Evolutionary conservation across 2,888 invertebrate species (phyloP), one percentile per base, ranked within the genome.

Genomic region (Neoscelio sp.): DNA sequence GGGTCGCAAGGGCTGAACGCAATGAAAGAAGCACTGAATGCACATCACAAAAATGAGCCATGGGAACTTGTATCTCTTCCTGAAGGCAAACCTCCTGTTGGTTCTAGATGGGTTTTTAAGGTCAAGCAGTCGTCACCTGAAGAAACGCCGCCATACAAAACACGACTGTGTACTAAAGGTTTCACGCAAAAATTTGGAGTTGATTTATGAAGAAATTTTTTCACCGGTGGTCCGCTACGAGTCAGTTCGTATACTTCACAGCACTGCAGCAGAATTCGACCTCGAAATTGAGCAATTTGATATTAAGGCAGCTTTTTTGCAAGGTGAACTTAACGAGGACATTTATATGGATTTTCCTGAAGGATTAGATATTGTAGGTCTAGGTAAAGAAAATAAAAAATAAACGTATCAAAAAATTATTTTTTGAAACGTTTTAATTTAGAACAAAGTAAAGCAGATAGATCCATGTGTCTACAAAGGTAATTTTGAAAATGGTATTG

Each of bases 391-490:
- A n/a, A n/a, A n/a, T n/a, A n/a, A n/a, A n/a, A n/a, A n/a, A n/a
- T n/a, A n/a, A n/a, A n/a, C n/a, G n/a, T n/a, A n/a, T n/a, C n/a
- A n/a, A n/a, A n/a, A n/a, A n/a, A n/a, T n/a, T 2, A 10, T 17
- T 65, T 76, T 26, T 7, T 76, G 10, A 52, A 46, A 38, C 7
- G 7, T 5, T 52, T 64, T 33, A 54, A 40, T 4, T 78, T 78
- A 5, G 8, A 13, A 30, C 64, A 50, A 48, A 10, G 26, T 28
- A 20, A 28, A 13, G 79, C 68, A 1, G 75, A n/a, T n/a, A n/a
- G n/a, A 75, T 40, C 35, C 48, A 46, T 76, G 79, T n/a, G 44
- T 78, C 20, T 78, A 67, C 10, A 6, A 6, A 2, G 65, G 67
- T 2, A 40, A 2, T 2, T 40, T 35, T n/a, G 46, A 60, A 23